Evolutionary conservation across 2,113 vertebrate genomes (phyloP).

Genomic region (Nothoprocta perdicaria): DNA sequence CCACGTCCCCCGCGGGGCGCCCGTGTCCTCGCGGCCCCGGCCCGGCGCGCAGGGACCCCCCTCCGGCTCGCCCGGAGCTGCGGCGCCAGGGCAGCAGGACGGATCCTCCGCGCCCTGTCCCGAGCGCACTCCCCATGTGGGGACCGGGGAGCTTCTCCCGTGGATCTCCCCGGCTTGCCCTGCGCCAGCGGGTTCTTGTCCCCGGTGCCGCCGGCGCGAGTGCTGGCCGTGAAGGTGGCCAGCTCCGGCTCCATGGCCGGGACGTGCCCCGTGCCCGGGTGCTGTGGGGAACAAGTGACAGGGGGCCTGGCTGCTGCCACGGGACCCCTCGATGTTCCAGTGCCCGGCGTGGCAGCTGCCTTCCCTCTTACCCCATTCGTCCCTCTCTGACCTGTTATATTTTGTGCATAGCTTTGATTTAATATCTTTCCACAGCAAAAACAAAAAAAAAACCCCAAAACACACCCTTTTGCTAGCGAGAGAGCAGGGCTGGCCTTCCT

Average conservation of each 20-base stretch:
- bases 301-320: neutral
- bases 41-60: no score
- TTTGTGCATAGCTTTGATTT: slow-evolving; percentile 28
- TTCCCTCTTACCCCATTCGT: neutral
- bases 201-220: neutral
- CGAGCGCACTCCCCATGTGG: no score
- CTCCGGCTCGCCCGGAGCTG: neutral
- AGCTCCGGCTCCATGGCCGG: neutral
- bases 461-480: slow-evolving; percentile 26
- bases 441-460: no score
- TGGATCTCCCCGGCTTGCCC: no score
- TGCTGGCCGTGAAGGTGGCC: neutral
- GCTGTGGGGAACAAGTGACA: neutral
- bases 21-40: no score
- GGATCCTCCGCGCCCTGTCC: no score
- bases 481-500: slow-evolving; percentile 52
- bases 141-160: no score
- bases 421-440: slow-evolving; percentile 62
- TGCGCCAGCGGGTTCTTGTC: neutral
- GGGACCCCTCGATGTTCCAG: slow-evolving; percentile 14
- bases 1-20: no score
- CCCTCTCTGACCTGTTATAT: slow-evolving; percentile 8
- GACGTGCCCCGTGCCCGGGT: neutral
- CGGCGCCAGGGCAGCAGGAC: rapidly evolving
- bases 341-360: neutral